A percentile compares a stretch with the other conserved stretches of the same genome.
Conservation (phyloP, 92 coral and sea anemone genomes). For the Zoanthus sociatus region DNA sequence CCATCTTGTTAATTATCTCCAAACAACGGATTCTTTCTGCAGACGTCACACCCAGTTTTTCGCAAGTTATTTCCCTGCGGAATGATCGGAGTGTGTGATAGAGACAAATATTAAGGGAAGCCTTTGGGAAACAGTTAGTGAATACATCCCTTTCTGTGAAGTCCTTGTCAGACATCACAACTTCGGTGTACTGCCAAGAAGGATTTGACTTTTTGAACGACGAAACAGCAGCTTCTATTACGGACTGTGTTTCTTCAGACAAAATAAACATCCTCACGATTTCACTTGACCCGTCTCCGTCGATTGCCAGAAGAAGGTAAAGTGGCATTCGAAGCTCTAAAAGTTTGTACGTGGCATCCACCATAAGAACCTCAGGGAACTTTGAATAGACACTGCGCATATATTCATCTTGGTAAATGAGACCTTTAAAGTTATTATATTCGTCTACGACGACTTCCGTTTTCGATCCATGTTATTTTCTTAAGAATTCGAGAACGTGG, state of each 20-base stretch:
- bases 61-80: conserved; percentile 60
- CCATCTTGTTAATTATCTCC: conserved; percentile 44
- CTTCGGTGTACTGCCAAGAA: conserved; percentile 52
- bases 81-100: conserved; percentile 60
- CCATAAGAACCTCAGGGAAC: conserved; percentile 61
- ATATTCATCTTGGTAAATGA: conserved; percentile 55
- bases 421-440: conserved; percentile 74
- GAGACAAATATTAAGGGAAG: conserved; percentile 69
- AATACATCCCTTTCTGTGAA: conserved; percentile 75
- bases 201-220: conserved; percentile 50
- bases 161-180: conserved; percentile 63
- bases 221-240: conserved; percentile 51
- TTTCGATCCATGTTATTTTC: conserved; percentile 50
- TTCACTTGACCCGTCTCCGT: conserved; percentile 71
- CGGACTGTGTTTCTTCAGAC: conserved; percentile 69
- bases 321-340: conserved; percentile 51
- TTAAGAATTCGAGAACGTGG: conserved; percentile 38
- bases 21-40: conserved; percentile 63
- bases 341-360: conserved; percentile 71
- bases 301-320: conserved; percentile 64
- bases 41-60: conserved; percentile 57
- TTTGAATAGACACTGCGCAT: conserved; percentile 57
- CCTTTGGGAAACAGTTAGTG: conserved; percentile 60
- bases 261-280: conserved; percentile 68
- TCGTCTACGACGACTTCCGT: conserved; percentile 63